These are phyloP conservation scores for Heliconius melpomene DNA, from an alignment of 1,140 invertebrate species.

Conservation along the genomic window DNA sequence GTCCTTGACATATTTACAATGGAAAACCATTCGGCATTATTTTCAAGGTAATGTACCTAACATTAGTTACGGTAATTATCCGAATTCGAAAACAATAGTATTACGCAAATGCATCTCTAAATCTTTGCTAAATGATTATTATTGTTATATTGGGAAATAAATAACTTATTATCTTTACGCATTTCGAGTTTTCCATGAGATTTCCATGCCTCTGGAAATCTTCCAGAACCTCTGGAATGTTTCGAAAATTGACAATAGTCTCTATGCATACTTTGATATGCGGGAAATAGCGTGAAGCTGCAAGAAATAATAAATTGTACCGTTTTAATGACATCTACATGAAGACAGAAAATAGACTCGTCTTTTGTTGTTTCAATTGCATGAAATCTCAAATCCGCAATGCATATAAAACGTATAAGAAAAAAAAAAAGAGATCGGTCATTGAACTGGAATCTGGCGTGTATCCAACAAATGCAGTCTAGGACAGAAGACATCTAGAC, in stretches of 20 bases:
- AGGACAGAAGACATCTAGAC: not conserved
- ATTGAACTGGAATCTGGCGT: not conserved
- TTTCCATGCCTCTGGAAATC: too few relatives aligned
- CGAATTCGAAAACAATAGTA: not conserved
- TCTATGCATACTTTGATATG: too few relatives aligned
- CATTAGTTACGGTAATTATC: not conserved
- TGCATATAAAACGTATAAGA: not conserved
- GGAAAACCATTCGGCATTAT: not conserved
- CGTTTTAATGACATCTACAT: not conserved
- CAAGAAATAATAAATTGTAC: not conserved
- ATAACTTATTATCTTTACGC: too few relatives aligned
- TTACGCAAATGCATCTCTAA: not conserved
- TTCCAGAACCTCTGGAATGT: too few relatives aligned
- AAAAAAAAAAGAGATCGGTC: slow-evolving; percentile 9
- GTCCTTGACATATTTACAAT: not conserved
- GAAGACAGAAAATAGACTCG: not conserved
- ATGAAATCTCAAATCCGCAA: slow-evolving; percentile 4
- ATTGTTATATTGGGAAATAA: too few relatives aligned
- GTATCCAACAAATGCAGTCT: slow-evolving; percentile 9
- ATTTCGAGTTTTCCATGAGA: too few relatives aligned
- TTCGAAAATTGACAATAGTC: too few relatives aligned
- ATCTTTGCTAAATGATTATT: too few relatives aligned
- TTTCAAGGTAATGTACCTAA: not conserved
- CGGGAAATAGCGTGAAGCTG: too few relatives aligned
- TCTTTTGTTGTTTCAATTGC: not conserved